Evolutionary conservation across 2,113 vertebrate species (phyloP), one percentile per base, ranked within the genome.

Genomic region (Bagarius yarrelli): DNA sequence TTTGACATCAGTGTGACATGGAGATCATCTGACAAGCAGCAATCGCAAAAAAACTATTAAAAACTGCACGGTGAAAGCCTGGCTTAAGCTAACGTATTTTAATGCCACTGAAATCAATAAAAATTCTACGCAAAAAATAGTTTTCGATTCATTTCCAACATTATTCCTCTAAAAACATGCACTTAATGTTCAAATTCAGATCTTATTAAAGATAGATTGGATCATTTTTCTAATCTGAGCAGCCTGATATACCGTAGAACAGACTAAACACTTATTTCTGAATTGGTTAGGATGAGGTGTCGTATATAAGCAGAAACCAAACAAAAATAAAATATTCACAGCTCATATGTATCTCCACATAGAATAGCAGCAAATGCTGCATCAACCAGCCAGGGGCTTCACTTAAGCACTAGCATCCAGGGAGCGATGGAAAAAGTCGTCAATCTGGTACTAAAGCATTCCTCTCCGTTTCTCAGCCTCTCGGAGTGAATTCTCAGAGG

Each of bases 321-420:
- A 27, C 78, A 47, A 66, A 78, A 60, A 23, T 50, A 81, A 72
- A 80, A 57, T 25, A 55, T 52, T 19, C 27, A 44, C 12, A 57
- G 79, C 74, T 92, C 82, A 88, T 87, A 61, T 87, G 59, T 91
- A 89, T 75, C 76, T 59, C 70, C 83, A 71, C 75, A 69, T 14
- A 75, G 83, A 83, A 85, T 15, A 25, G 34, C 63, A 52, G 63
- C 30, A 57, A 70, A 52, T 47, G 47, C 79, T 78, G 66, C 73
- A 71, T 77, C 78, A 83, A 59, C 52, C 61, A 72, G 66, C 56
- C 34, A 77, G 79, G 32, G 79, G 64, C 19, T 66, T 50, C 76
- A 74, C 84, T 87, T 85, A 81, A 77, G 83, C 81, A 79, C 70
- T 80, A 5, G 44, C 66, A 75, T 78, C 67, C 76, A 57, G 4